phyloP scores from a whole-genome alignment of 2,113 vertebrate genomes.

The Pangasianodon hypophthalmus region DNA sequence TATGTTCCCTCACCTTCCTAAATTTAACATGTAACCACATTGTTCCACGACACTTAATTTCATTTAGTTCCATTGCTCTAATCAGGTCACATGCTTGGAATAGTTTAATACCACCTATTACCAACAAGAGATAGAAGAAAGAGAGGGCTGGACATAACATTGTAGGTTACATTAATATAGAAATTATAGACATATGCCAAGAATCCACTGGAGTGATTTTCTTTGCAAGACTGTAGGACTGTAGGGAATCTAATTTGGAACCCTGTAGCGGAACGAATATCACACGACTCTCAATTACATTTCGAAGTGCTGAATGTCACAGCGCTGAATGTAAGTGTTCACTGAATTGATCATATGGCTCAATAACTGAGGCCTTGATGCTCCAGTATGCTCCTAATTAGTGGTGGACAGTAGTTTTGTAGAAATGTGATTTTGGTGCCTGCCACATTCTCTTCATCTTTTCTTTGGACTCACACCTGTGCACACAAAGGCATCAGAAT shows the following conservation, averaged over 20 bases:
- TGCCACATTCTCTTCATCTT: not conserved
- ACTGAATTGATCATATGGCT: slow-evolving; percentile 37
- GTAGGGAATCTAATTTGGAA: slow-evolving; percentile 41
- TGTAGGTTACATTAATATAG: slow-evolving; percentile 17
- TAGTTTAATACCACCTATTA: not conserved
- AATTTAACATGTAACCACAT: not conserved
- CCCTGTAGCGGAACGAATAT: slow-evolving; percentile 26
- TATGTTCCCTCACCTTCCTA: not conserved
- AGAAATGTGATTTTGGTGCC: not conserved
- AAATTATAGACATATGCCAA: slow-evolving; percentile 32
- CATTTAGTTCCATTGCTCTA: not conserved
- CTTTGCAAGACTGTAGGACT: slow-evolving; percentile 39
- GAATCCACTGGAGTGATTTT: slow-evolving; percentile 19
- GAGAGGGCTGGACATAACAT: not conserved
- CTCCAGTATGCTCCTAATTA: slow-evolving; percentile 23
- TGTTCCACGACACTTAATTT: not conserved
- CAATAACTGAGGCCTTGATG: slow-evolving; percentile 26
- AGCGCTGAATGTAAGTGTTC: slow-evolving; percentile 8
- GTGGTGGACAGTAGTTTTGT: not conserved
- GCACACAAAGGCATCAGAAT: not conserved
- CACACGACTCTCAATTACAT: slow-evolving; percentile 38
- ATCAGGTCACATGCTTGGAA: not conserved
- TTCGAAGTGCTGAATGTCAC: slow-evolving; percentile 33
- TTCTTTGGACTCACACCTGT: not conserved
- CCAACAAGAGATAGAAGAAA: not conserved